Evolutionary conservation across 2,797 vertebrate species (phyloP), one percentile per base, ranked within the genome.

Genomic region (Girardinus metallicus): DNA sequence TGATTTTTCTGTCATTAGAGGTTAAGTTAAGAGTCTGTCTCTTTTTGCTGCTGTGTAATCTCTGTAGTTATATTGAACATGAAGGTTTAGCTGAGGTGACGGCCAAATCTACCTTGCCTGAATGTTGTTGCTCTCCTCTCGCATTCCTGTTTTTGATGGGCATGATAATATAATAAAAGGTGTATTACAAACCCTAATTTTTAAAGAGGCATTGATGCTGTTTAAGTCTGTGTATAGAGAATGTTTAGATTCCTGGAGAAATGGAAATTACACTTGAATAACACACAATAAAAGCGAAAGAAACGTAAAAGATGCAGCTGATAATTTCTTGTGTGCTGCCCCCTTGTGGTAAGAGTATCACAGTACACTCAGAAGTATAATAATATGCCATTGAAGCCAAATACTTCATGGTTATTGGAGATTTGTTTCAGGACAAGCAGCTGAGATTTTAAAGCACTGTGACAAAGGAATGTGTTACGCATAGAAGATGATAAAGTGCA

Each of bases 131-230:
- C 39, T 80, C 49, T 83, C 41, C 74, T 81, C 49, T 57, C 66
- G 80, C 66, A 73, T 88, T 89, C 81, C 80, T 87, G 82, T 76
- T 77, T 79, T 76, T 85, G 51, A 76, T 23, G 44, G 47, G 80
- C 73, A 80, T 66, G 39, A 66, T 75, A 21, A 71, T 41, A 16
- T 78, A 11, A 74, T 73, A 39, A 39, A n/a, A 53, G 12, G 23
- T 73, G 79, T 53, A 36, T 80, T 77, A 26, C 39, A 18, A 51
- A 62, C 5, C 1, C 83, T 82, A 77, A 79, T 83, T 84, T 80
- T 82, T 64, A 84, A 77, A 83, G 79, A 86, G 8, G 10, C 43
- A 47, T 73, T 51, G 11, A 46, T 75, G 26, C 44, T 82, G 31
- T 83, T 81, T 34, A 80, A 75, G 12, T 78, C 1, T 81, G 36